Conservation (phyloP, 2,113 vertebrate genomes). For the Corydoras sp. region DNA sequence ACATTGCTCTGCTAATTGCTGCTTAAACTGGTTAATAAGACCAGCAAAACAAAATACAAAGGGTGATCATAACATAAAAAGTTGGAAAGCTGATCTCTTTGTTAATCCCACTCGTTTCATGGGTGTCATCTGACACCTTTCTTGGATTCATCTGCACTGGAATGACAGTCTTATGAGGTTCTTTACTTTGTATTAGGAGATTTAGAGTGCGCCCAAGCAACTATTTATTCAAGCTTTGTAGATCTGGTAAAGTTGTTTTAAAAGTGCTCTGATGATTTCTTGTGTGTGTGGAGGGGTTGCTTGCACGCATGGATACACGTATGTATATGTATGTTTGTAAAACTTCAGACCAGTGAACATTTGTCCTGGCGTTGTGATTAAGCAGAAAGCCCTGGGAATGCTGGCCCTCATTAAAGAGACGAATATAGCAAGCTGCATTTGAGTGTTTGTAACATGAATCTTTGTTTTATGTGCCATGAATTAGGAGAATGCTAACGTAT, state of each 20-base stretch:
- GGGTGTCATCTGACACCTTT: slow-evolving; percentile 44
- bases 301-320: background rate
- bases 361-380: slow-evolving; percentile 57
- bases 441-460: slow-evolving; percentile 47
- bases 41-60: slow-evolving; percentile 58
- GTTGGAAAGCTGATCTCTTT: slow-evolving; percentile 37
- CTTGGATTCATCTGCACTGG: slow-evolving; percentile 23
- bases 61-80: slow-evolving; percentile 46
- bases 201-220: slow-evolving; percentile 13
- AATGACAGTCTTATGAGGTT: slow-evolving; percentile 31
- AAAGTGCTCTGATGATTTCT: slow-evolving; percentile 26
- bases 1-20: slow-evolving; percentile 55
- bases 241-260: no score
- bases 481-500: slow-evolving; percentile 52
- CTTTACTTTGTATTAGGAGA: slow-evolving; percentile 29
- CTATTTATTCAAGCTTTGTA: slow-evolving; percentile 20
- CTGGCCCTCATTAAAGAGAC: slow-evolving; percentile 55
- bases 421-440: slow-evolving; percentile 55
- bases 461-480: slow-evolving; percentile 50
- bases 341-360: slow-evolving; percentile 29
- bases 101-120: slow-evolving; percentile 40
- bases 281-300: slow-evolving; percentile 33
- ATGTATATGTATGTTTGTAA: slow-evolving; percentile 8
- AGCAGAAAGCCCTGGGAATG: slow-evolving; percentile 53
- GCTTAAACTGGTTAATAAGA: slow-evolving; percentile 51